Base-by-base conservation (phyloP, 1,140 invertebrate species). In the Drosophila leontia region DNA sequence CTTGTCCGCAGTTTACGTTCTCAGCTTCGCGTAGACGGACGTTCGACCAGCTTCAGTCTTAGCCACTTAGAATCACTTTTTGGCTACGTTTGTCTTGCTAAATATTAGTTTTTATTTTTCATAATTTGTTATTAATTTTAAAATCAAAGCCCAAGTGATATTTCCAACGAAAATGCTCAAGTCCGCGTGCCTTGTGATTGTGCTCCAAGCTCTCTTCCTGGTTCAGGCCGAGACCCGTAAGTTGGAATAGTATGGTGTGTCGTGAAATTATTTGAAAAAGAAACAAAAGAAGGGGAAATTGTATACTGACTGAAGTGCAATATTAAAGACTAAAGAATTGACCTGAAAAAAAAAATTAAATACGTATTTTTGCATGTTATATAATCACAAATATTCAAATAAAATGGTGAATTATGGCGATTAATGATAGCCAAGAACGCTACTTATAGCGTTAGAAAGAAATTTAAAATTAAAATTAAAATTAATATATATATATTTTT, bases 1-100 rank as follows among this genome's bases (percentile, higher is more conserved):
- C 55, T 70, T 67, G 65, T 59, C 61, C 80, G 86, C 85, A 87
- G 84, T 87, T 68, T 65, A 61, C 60, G 62, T 81, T 87, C 84
- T 88, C 72, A 62, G 77, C 80, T 90, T 71, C 65, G 62, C 63
- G 74, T 69, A 23, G 53, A 64, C 75, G 45, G 85, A 80, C 80
- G 77, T 78, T 58, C 45, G 23, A 57, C 42, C 35, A 51, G 55
- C 23, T 74, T 42, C 41, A 64, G 56, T 8, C 39, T 41, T 35
- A n/a, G 8, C 39, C 41, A 34, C 12, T 50, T 42, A 55, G 12
- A 37, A 45, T 45, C 26, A 48, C 34, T 29, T 19, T 13, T 19
- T 23, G 32, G 15, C 53, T 57, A 13, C 32, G 17, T 41, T 23
- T 45, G 55, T 62, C 39, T 17, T 44, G 15, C 15, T 39, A 26